These are phyloP conservation scores for Rostratula benghalensis DNA, from an alignment of 2,113 vertebrate species.

Conservation along the genomic window DNA sequence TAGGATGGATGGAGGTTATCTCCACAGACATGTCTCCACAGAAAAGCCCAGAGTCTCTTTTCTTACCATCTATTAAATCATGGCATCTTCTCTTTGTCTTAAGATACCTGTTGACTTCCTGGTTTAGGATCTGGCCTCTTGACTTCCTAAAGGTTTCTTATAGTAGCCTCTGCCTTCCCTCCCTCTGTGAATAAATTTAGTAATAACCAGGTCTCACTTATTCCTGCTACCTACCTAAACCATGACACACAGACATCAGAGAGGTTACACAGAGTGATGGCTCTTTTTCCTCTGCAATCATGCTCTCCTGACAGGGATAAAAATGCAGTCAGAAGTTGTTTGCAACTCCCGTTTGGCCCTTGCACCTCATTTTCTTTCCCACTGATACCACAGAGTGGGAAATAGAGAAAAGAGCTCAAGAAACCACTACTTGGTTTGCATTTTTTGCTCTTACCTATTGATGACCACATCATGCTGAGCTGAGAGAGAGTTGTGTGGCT, in stretches of 20 bases:
- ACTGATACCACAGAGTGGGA: not conserved
- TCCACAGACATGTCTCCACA: not conserved
- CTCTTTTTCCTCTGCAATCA: not conserved
- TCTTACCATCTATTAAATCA: not conserved
- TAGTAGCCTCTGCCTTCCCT: not conserved
- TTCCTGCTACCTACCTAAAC: not conserved
- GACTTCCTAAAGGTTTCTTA: not conserved
- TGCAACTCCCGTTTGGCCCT: not conserved
- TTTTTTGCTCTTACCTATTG: fast-evolving
- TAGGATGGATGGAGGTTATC: not conserved
- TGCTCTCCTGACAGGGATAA: not conserved
- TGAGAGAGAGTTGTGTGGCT: not conserved
- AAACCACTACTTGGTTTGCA: not conserved
- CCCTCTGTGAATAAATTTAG: not conserved
- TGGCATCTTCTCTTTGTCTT: not conserved
- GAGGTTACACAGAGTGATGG: not conserved
- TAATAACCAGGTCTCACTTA: not conserved
- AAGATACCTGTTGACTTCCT: not conserved
- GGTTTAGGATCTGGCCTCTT: not conserved
- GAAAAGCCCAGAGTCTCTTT: not conserved
- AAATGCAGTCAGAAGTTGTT: not conserved
- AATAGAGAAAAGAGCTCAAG: not conserved
- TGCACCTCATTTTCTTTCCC: not conserved
- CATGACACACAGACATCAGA: not conserved
- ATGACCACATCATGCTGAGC: not conserved